Evolutionary conservation across 2,113 vertebrate genomes (phyloP), one percentile per base, ranked within the genome.

Genomic region (Coregonus clupeaformis): DNA sequence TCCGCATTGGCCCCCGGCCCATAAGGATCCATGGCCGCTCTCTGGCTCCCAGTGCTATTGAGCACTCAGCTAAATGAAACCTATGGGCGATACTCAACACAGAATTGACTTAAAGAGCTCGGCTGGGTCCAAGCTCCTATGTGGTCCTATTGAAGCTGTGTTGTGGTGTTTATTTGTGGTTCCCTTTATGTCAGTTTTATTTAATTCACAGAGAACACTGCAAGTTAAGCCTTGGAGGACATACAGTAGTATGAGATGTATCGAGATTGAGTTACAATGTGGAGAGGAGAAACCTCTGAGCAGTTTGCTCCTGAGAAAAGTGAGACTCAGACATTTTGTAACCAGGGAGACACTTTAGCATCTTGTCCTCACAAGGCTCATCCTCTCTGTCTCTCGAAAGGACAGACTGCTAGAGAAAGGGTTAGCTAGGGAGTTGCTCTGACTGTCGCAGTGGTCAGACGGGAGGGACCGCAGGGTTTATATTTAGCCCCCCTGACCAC

Each of bases 401-500:
- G 22, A 65, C 45, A 71, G 32, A 5, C 66, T 6, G 20, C 18
- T 30, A 36, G 68, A 71, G 3, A 77, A 80, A 71, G 68, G 1
- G 62, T 74, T 16, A 75, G 71, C 16, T 64, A 75, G 62, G 62
- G 9, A 76, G 52, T 63, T 11, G 75, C 12, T 67, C 22, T 49
- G 78, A 62, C 64, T 13, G 74, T 81, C 69, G 75, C 77, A 60
- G 78, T 77, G 77, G 72, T 76, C 3, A 81, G 80, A 78, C 82
- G 49, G 3, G 7, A 69, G 30, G 69, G 82, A 78, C 82, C 77
- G 60, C 80, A 42, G 16, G 27, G 73, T 71, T 87, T 87, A 90
- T 84, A 81, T 89, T 85, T 87, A 87, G 77, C 82, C 49, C 79
- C 67, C 3, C 69, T 32, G 74, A 73, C 66, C 0, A 12, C 79